Evolutionary conservation across 1,140 invertebrate genomes (phyloP), one percentile per base, ranked within the genome.

Genomic region (Cherax quadricarinatus): DNA sequence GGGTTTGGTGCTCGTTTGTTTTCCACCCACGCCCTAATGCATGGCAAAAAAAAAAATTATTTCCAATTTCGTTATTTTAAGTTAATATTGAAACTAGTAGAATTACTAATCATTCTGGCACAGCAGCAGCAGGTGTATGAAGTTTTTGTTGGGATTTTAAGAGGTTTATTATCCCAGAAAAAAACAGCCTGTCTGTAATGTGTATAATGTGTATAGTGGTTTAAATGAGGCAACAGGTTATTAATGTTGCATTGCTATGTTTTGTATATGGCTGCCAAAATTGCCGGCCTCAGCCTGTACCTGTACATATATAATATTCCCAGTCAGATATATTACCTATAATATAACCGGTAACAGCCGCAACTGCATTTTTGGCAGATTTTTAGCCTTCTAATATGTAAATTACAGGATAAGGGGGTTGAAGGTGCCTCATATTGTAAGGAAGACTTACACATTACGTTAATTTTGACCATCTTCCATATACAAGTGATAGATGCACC

Each of bases 271-370:
- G n/a, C 70, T 30, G n/a, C 12, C 21, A 75, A 9, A 7, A 78
- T 49, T 49, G n/a, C 51, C 70, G 53, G 85, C 73, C 85, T 87
- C 70, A 75, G 66, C 85, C 85, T 70, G 85, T 79, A 87, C 73
- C 62, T 87, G 85, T 87, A 87, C 73, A 87, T 87, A 87, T 51
- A 49, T 53, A 86, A 70, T 89, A 89, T 89, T 89, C 88, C 79
- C 60, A 89, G 88, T 82, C 88, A 89, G 51, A 62, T 89, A 66
- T 89, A 83, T 89, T 89, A 70, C 82, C 88, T 82, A 12, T 70
- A 66, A 70, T 70, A 49, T 70, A 49, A 62, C 30, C 30, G 30
- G 30, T 60, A 60, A 66, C 18, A 66, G 80, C 30, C 60, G 6
- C 24, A 81, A 73, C n/a, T 70, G 21, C 51, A 51, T 70, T 82